phyloP scores from a whole-genome alignment of 2,797 vertebrate genomes.

The Chrysocyon brachyurus region DNA sequence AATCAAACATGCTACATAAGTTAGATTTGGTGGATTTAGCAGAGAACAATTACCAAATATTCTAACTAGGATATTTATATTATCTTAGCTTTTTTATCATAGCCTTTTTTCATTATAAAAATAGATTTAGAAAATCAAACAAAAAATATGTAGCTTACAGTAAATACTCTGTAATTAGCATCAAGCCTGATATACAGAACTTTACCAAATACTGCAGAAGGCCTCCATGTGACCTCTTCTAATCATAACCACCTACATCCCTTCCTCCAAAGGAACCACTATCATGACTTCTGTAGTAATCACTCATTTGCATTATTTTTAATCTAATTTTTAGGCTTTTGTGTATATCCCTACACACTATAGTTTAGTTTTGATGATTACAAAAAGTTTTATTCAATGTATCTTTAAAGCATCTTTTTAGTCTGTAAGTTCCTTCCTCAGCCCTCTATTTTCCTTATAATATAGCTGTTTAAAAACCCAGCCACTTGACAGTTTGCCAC shows the following conservation, averaged over 20 bases:
- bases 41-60: neutral
- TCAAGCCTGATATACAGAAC: neutral
- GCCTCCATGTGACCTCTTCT: neutral
- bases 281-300: neutral
- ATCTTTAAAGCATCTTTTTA: slow-evolving; percentile 12
- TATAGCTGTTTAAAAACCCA: neutral
- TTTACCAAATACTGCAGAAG: neutral
- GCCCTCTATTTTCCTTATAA: neutral
- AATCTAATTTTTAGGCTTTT: neutral
- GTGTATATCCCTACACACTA: neutral
- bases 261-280: neutral
- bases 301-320: neutral
- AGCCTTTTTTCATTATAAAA: neutral
- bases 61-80: neutral
- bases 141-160: neutral
- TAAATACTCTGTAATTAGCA: neutral
- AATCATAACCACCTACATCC: neutral
- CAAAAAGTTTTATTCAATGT: neutral
- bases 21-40: neutral
- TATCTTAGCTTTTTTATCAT: neutral
- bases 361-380: neutral
- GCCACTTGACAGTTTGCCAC: neutral
- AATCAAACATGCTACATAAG: neutral
- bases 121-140: neutral
- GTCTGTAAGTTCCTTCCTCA: neutral